phyloP scores from a whole-genome alignment of 2,113 vertebrate species.

The Pantherophis guttatus region DNA sequence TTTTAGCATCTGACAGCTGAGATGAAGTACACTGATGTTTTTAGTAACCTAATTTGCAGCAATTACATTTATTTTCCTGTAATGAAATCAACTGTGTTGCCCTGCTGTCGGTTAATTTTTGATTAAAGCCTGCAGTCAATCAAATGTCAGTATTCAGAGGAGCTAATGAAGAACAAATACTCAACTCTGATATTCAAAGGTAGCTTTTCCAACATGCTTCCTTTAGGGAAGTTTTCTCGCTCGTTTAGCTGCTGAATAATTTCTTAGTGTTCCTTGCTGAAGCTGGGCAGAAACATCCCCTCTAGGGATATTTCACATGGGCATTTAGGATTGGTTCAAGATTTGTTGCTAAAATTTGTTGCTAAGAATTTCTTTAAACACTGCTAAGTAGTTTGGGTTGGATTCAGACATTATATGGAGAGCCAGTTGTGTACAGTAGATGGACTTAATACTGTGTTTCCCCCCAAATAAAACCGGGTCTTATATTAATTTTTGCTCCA shows the following conservation, averaged over 20 bases:
- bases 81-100: neutral
- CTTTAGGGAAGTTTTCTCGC: neutral
- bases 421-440: neutral
- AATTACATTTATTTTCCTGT: conserved; percentile 14
- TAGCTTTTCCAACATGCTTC: neutral
- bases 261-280: neutral
- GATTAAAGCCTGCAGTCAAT: conserved; percentile 13
- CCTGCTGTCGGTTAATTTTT: conserved; percentile 20
- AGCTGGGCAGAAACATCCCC: neutral
- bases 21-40: neutral
- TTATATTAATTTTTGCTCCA: too few relatives aligned
- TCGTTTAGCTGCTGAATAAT: neutral
- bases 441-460: neutral
- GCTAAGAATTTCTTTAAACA: neutral
- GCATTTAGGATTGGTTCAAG: neutral
- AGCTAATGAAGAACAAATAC: neutral
- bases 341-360: neutral
- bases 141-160: conserved; percentile 31
- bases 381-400: neutral
- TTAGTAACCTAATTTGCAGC: neutral
- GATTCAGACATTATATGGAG: neutral
- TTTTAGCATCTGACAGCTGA: conserved; percentile 24
- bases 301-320: neutral
- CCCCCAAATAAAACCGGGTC: too few relatives aligned
- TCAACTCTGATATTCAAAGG: conserved; percentile 14